Evolutionary conservation across 2,888 invertebrate genomes (phyloP).

Genomic region (Tipula helvola): DNA sequence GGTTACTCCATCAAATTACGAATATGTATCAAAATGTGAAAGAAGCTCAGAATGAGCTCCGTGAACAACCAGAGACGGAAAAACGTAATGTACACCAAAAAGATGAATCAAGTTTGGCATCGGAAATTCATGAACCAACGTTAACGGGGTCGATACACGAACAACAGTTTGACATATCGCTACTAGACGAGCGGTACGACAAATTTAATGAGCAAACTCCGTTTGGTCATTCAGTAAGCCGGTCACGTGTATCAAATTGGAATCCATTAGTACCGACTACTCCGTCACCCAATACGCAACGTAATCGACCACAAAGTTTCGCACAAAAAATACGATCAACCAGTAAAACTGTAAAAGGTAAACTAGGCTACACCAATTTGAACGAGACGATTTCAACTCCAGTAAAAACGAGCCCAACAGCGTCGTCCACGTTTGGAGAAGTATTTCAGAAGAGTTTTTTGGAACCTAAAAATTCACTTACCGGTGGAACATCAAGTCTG

Average conservation of each 20-base stretch:
- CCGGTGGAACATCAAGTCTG: conserved; percentile 30
- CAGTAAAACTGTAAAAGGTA: conserved; percentile 69
- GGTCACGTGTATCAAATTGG: conserved; percentile 25
- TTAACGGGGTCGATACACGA: conserved; percentile 30
- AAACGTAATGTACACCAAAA: conserved; percentile 37
- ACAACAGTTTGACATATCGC: conserved; percentile 28
- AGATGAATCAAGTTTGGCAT: conserved; percentile 45
- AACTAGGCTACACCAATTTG: conserved; percentile 65
- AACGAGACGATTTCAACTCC: conserved; percentile 61
- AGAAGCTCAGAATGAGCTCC: conserved; percentile 82
- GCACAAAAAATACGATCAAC: conserved; percentile 78
- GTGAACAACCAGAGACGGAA: conserved; percentile 47
- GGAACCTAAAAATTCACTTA: conserved; percentile 33
- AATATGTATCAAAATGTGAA: conserved; percentile 97
- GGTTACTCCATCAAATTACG: conserved; percentile 88
- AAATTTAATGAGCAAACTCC: conserved; percentile 32
- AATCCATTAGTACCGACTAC: conserved; percentile 32
- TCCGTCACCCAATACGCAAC: conserved; percentile 31
- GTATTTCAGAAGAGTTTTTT: conserved; percentile 24
- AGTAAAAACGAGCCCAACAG: conserved; percentile 47
- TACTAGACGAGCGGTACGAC: conserved; percentile 33
- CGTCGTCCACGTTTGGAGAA: conserved; percentile 32
- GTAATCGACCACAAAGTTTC: conserved; percentile 66
- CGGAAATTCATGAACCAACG: conserved; percentile 33
- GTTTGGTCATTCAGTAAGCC: conserved; percentile 23